phyloP scores from a whole-genome alignment of 2,888 invertebrate genomes.

The Rugalucina vietnamica region DNA sequence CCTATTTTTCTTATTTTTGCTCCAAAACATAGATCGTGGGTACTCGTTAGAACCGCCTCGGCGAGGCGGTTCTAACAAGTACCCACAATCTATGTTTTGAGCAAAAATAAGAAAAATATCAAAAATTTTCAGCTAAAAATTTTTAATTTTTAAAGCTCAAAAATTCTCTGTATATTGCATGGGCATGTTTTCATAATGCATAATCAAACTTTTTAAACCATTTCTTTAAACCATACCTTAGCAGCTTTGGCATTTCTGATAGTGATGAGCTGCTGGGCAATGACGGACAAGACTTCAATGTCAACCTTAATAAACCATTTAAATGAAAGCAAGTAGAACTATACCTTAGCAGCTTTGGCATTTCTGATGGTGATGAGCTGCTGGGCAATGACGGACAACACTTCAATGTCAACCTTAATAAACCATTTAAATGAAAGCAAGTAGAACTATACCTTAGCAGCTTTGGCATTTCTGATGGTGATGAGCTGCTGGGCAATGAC shows the following conservation, averaged over 20 bases:
- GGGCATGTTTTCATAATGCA: too few relatives aligned
- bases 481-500: slow-evolving; percentile 96
- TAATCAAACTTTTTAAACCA: too few relatives aligned
- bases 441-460: slow-evolving; percentile 86
- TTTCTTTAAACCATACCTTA: too few relatives aligned
- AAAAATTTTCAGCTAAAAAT: too few relatives aligned
- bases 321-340: not conserved
- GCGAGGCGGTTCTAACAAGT: too few relatives aligned
- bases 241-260: slow-evolving; percentile 93
- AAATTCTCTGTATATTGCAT: too few relatives aligned
- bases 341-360: slow-evolving; percentile 90
- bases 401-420: slow-evolving; percentile 95
- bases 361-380: slow-evolving; percentile 94
- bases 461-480: slow-evolving; percentile 94
- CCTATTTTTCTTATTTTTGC: too few relatives aligned
- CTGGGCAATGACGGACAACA: slow-evolving; percentile 94
- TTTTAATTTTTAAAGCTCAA: too few relatives aligned
- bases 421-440: slow-evolving; percentile 90
- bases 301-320: slow-evolving; percentile 89
- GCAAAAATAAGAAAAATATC: too few relatives aligned
- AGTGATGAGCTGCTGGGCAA: slow-evolving; percentile 94
- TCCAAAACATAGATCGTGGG: too few relatives aligned
- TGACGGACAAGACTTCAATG: slow-evolving; percentile 94
- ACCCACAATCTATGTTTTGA: too few relatives aligned
- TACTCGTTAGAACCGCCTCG: too few relatives aligned